These are phyloP conservation scores for Pemphigus obesinymphae DNA, from an alignment of 1,140 invertebrate genomes.

Conservation along the genomic window DNA sequence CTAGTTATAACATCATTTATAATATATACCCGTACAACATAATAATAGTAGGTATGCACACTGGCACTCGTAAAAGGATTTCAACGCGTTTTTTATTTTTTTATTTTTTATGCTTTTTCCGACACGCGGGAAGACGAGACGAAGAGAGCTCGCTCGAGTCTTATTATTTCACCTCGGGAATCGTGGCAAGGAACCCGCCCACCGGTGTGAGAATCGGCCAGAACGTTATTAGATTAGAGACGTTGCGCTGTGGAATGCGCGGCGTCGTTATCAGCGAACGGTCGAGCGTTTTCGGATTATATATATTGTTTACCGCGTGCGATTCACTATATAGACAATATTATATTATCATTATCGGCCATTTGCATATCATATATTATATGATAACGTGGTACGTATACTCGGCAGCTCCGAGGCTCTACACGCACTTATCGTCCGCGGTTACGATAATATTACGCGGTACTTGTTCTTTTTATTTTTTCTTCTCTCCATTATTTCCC, in stretches of 20 bases:
- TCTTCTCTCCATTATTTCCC: background rate
- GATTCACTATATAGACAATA: too few relatives aligned
- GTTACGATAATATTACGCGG: too few relatives aligned
- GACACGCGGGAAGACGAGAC: background rate
- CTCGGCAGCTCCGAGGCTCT: background rate
- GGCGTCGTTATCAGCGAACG: too few relatives aligned
- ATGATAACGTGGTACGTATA: too few relatives aligned
- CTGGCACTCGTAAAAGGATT: background rate
- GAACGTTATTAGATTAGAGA: constrained; percentile 13
- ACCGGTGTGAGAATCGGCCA: background rate
- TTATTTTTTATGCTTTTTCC: background rate
- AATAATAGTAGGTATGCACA: too few relatives aligned
- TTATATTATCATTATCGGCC: background rate
- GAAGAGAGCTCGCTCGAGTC: too few relatives aligned
- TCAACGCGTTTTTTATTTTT: background rate
- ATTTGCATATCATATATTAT: background rate
- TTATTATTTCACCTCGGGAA: too few relatives aligned
- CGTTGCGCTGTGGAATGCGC: background rate
- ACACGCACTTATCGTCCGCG: too few relatives aligned
- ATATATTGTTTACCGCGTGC: too few relatives aligned
- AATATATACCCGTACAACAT: too few relatives aligned
- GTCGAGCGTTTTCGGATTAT: too few relatives aligned
- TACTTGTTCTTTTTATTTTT: background rate
- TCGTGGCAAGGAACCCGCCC: constrained; percentile 7
- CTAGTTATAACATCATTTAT: too few relatives aligned